phyloP scores from a whole-genome alignment of 2,888 invertebrate species.

The Apeira syringaria region DNA sequence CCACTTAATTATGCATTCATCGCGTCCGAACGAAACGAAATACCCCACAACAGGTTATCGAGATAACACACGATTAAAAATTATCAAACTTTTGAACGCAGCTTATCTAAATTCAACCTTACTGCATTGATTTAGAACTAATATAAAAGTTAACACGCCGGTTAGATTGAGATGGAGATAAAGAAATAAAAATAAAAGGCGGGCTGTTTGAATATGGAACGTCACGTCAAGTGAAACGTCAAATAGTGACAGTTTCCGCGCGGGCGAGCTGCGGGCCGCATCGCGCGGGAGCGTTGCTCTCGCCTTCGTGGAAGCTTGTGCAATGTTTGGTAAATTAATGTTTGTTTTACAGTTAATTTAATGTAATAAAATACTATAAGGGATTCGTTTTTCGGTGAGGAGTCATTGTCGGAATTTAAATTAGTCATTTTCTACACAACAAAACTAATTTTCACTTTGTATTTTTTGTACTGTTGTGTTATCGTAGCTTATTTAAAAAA shows the following conservation, averaged over 20 bases:
- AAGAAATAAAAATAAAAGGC: constrained; percentile 74
- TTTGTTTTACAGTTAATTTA: constrained; percentile 46
- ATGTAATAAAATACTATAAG: constrained; percentile 48
- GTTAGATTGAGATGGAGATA: constrained; percentile 67
- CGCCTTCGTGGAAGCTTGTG: constrained; percentile 66
- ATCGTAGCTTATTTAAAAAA: no score
- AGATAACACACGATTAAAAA: constrained; percentile 74
- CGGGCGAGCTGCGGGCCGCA: constrained; percentile 55
- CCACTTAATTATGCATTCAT: constrained; percentile 81
- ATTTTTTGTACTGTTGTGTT: no score
- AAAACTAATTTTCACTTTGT: no score
- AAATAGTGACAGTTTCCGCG: constrained; percentile 82
- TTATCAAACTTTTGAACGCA: constrained; percentile 49
- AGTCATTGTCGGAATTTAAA: constrained; percentile 2
- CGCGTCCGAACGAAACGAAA: constrained; percentile 71
- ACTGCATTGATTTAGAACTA: constrained; percentile 28
- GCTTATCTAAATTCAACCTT: constrained; percentile 62
- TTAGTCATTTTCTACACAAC: no score
- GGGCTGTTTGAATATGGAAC: constrained; percentile 79
- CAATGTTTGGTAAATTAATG: constrained; percentile 42
- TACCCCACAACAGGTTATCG: constrained; percentile 77
- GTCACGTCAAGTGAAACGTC: constrained; percentile 81
- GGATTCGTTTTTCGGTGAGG: constrained; percentile 21
- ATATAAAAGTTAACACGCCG: constrained; percentile 5
- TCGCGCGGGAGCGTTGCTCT: constrained; percentile 57